Base-by-base conservation (phyloP, 2,888 invertebrate genomes). In the Heliconius cydno region DNA sequence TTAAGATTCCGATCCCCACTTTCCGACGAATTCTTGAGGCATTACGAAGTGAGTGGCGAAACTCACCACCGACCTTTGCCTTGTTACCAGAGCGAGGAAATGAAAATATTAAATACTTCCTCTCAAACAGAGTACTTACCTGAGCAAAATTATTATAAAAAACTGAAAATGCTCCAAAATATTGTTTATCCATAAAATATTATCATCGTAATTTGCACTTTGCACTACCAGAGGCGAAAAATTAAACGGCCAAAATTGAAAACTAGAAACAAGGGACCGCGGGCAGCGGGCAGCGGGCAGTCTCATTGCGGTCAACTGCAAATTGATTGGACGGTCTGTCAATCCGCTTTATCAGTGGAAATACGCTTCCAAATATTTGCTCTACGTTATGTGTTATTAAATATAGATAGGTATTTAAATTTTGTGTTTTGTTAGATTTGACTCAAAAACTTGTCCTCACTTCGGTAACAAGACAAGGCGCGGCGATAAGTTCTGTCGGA, bases 291-390 rank as follows among this genome's bases (percentile, higher is more conserved):
- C 30, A 30, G 30, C 34, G 70, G 71, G 70, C 72, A 74, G 80
- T 68, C 81, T 82, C 82, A 80, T 79, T 78, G 79, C 81, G 82
- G 82, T 81, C 76, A 77, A 67, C 76, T 70, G 78, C 66, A 78
- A 82, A 82, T 82, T 82, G 81, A 82, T 81, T 82, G 82, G 81
- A 78, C 76, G 81, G 60, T 41, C 78, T 73, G 81, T 79, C 78
- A 82, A 78, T 81, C 79, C 76, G 71, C 73, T 81, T 78, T 78
- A 76, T 77, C 79, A 71, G 78, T 79, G 78, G 46, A 80, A 80
- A 78, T 76, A 79, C 74, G 74, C 75, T 74, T 68, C 46, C 28
- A 73, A 65, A 72, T 70, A 73, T 67, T 72, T 78, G 52, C 66
- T 65, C 63, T 34, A 65, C 25, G 6, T 65, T 41, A 63, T 46